Base-by-base conservation (phyloP, 2,888 invertebrate species). In the Ischnura elegans region DNA sequence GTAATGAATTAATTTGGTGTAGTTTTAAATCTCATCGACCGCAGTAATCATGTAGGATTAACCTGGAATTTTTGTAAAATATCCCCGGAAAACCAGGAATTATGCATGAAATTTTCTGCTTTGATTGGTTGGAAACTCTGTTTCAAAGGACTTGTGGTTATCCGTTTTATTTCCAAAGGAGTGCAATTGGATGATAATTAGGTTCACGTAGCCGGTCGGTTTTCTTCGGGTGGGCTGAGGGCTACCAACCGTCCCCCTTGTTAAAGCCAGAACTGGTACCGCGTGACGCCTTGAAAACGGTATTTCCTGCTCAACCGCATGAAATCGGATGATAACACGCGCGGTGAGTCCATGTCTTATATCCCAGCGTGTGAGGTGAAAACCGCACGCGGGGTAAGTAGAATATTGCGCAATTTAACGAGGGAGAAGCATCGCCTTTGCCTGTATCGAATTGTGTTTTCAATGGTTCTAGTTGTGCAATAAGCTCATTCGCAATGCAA, bases 211-310 rank as follows among this genome's bases (percentile, higher is more conserved):
- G 76, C 76, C 36, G 8, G 29, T 36, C 36, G 76, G 36, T 6
- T 51, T 36, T 76, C 76, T 36, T 76, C 76, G 29, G 29, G 76
- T 29, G 8, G 36, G 76, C 25, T n/a, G 76, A 36, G 16, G 76
- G 76, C 36, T 10, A 76, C 61, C 61, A 51, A n/a, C n/a, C n/a
- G n/a, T n/a, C 76, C 66, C 76, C 36, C 6, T 36, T 3, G 76
- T 76, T 16, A 76, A 76, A 76, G 36, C 76, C 76, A 76, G 76
- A 36, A 76, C 76, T 29, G 76, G 76, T 76, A 76, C 29, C 10
- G 76, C 29, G 76, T 76, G 76, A 76, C 36, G 76, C 36, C 76
- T 76, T 29, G 76, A 36, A 76, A 76, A 76, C 76, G 76, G 76
- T 76, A 76, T 76, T 76, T 76, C 36, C 29, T 36, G 76, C 25